Evolutionary conservation across 2,797 vertebrate genomes (phyloP).

Genomic region (Pogonophryne albipinna): DNA sequence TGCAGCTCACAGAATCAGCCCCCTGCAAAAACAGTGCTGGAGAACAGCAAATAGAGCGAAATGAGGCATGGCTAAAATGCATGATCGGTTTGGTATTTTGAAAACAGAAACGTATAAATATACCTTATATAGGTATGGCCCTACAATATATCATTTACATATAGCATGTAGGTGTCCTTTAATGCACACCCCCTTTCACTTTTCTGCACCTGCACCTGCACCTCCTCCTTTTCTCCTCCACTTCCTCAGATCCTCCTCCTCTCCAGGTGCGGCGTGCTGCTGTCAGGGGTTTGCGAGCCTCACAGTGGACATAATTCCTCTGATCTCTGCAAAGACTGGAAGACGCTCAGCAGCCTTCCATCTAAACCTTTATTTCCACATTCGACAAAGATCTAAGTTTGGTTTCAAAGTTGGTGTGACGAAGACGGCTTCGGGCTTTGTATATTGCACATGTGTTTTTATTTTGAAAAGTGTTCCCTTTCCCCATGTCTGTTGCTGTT

Average conservation of each 20-base stretch:
- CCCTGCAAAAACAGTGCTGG: too few relatives aligned
- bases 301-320: conserved; percentile 46
- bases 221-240: conserved; percentile 30
- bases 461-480: too few relatives aligned
- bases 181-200: conserved; percentile 40
- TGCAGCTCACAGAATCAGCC: too few relatives aligned
- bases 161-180: neutral
- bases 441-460: too few relatives aligned
- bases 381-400: neutral
- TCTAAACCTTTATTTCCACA: conserved; percentile 7
- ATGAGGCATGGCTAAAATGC: too few relatives aligned
- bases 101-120: too few relatives aligned
- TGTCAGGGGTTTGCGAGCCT: conserved; percentile 41
- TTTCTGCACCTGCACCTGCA: neutral
- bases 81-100: too few relatives aligned
- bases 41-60: too few relatives aligned
- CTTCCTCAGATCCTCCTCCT: conserved; percentile 49
- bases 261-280: conserved; percentile 38
- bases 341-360: conserved; percentile 7
- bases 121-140: too few relatives aligned
- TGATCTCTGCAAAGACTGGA: conserved; percentile 49
- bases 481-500: too few relatives aligned
- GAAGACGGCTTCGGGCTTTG: too few relatives aligned
- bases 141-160: too few relatives aligned
- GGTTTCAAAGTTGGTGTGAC: neutral